Percentiles rank a stretch among this genome's conserved stretches.
Conservation (phyloP, 2,113 vertebrate genomes). For the Phrynosoma blainvillii region DNA sequence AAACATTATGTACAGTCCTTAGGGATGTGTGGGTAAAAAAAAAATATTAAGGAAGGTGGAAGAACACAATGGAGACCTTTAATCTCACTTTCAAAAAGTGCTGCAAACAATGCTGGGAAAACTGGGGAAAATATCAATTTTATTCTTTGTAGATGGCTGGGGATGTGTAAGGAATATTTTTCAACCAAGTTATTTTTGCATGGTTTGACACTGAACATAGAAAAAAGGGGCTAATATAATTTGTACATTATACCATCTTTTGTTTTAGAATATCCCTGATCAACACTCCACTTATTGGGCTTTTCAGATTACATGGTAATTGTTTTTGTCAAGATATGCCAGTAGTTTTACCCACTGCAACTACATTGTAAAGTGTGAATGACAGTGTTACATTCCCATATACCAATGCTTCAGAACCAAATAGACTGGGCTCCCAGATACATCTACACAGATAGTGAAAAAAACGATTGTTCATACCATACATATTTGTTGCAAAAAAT, state of each 20-base stretch:
- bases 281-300: background rate
- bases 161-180: background rate
- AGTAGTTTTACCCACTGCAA: background rate
- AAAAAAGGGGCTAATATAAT: background rate
- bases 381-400: background rate
- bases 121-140: constrained; percentile 51
- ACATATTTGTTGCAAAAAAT: background rate
- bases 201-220: background rate
- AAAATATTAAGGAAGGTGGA: constrained; percentile 51
- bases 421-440: background rate
- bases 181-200: constrained; percentile 3
- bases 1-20: constrained; percentile 66
- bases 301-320: background rate
- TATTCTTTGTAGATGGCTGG: constrained; percentile 60
- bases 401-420: background rate
- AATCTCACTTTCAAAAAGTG: constrained; percentile 75
- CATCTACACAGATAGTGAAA: background rate
- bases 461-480: background rate
- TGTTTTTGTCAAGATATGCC: background rate
- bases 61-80: constrained; percentile 52
- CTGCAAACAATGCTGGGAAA: constrained; percentile 65
- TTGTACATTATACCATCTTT: background rate
- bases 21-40: constrained; percentile 66
- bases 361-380: background rate
- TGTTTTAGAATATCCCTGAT: background rate